Conservation (phyloP, 2,797 vertebrate species). For the Ctenopoma kingsleyae region DNA sequence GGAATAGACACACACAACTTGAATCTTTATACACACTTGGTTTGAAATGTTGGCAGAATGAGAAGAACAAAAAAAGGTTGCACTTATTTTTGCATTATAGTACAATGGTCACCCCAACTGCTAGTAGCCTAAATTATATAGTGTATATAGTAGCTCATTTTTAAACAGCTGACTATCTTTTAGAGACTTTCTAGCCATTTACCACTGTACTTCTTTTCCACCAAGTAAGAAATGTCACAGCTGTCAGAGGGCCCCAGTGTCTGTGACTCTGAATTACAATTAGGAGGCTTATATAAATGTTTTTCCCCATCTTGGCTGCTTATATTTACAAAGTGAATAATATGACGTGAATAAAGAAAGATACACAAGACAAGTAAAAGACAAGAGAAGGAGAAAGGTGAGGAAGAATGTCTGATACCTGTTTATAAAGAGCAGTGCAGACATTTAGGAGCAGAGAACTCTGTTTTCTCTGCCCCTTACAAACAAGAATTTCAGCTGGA, state of each 20-base stretch:
- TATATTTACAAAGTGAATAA: background rate
- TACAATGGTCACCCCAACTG: background rate
- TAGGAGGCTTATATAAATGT: background rate
- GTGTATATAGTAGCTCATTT: background rate
- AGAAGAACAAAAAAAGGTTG: background rate
- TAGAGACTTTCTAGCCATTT: conserved; percentile 2
- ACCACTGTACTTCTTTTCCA: background rate
- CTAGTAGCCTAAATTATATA: background rate
- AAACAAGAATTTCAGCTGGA: conserved; percentile 69
- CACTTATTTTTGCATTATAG: conserved; percentile 1
- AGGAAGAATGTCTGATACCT: conserved; percentile 29
- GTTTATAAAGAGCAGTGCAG: conserved; percentile 45
- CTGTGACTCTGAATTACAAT: background rate
- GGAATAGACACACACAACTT: background rate
- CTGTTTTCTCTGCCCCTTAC: conserved; percentile 62
- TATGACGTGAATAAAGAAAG: background rate
- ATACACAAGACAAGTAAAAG: background rate
- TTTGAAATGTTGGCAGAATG: background rate
- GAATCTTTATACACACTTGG: background rate
- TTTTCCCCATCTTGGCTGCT: conserved; percentile 4
- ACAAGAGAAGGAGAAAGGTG: background rate
- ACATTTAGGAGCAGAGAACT: conserved; percentile 37
- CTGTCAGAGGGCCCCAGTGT: conserved; percentile 6
- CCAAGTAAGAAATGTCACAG: background rate
- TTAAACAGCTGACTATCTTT: conserved; percentile 5